Base-by-base conservation (phyloP, 35 echinoderm and acorn worm genomes). In the Apostichopus japonicus region DNA sequence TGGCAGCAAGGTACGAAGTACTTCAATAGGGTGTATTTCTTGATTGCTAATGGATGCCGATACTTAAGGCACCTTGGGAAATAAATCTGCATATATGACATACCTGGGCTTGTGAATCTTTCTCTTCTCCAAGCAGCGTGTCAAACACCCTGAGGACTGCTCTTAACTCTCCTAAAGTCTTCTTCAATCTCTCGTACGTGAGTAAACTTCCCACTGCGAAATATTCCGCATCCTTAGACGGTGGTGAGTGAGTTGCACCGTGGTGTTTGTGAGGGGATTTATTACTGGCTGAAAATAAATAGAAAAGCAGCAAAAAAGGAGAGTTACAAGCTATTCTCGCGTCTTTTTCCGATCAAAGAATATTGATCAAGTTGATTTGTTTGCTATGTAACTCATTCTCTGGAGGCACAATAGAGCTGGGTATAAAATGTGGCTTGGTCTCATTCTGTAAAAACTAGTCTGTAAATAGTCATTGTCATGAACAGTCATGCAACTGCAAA, bases 171-270 rank as follows among this genome's bases (percentile, higher is more conserved):
- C 79, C 78, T 6, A 94, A 61, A 70, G 57, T 91, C 62, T 90
- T 75, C 27, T 75, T 90, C 51, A 94, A 55, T 16, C 82, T 75
- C 23, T 94, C 93, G 56, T 94, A 94, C 2, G 88, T 94, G 25
- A 86, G 87, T 56, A 94, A 23, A 83, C 55, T 84, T 1, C 87
- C 93, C 33, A 94, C 88, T 0, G 87, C 88, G 70, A 91, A 83
- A 22, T 82, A 80, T 33, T 94, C 79, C 22, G 62, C 78, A 13
- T 77, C 83, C 76, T 82, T 92, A 56, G 73, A 59, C 1, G 54
- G 77, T 21, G 54, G 56, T 0, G 78, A 80, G 22, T 25, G 11
- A 15, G 14, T 33, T 10, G 10, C 25, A 44, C 78, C 78, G 13
- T 80, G 23, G 6, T 80, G 78, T 33, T 80, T 24, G 52, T 25